phyloP scores from a whole-genome alignment of 2,797 vertebrate genomes.

The Leptatherina wallacei region DNA sequence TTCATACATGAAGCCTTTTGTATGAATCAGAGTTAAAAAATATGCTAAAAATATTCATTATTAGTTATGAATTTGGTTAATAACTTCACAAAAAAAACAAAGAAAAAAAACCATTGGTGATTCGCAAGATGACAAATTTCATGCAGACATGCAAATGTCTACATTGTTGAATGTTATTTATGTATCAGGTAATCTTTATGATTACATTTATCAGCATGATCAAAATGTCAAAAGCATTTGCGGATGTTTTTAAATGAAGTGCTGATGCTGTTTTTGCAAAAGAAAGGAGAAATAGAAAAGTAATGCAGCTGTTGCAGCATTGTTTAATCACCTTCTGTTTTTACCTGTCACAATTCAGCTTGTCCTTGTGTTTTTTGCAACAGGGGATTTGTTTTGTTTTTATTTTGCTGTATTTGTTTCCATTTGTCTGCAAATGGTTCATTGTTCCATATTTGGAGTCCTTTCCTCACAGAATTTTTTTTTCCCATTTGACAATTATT shows the following conservation, averaged over 20 bases:
- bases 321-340: conserved; percentile 36
- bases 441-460: conserved; percentile 11
- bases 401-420: conserved; percentile 6
- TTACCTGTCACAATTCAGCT: conserved; percentile 35
- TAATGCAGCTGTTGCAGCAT: background rate
- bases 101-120: no score
- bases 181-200: background rate
- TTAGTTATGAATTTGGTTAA: background rate
- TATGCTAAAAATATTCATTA: background rate
- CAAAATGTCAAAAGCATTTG: background rate
- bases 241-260: background rate
- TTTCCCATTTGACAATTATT: conserved; percentile 17
- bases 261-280: background rate
- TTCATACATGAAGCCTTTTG: conserved; percentile 1
- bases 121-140: background rate
- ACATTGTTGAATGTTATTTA: background rate
- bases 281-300: background rate
- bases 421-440: background rate
- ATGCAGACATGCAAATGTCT: background rate
- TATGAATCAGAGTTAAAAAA: background rate
- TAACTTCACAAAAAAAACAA: no score
- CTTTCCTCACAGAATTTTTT: conserved; percentile 7
- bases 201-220: background rate
- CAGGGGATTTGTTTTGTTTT: conserved; percentile 1
- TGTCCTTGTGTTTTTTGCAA: conserved; percentile 5